Evolutionary conservation across 2,888 invertebrate genomes (phyloP), one percentile per base, ranked within the genome.

Genomic region (Drosophila eohydei): DNA sequence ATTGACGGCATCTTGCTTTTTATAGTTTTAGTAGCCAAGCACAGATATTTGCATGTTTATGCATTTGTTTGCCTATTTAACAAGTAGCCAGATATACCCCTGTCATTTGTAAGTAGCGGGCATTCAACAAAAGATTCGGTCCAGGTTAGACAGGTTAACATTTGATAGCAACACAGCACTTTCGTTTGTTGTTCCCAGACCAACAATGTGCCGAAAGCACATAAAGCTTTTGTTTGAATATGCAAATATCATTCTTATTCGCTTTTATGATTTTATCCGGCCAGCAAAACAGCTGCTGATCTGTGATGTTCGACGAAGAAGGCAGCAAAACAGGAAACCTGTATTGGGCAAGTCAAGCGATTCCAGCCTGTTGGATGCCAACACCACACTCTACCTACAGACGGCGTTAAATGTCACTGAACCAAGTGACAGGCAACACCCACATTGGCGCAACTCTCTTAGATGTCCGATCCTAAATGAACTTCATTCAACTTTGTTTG

Each of bases 221-320:
- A 81, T 70, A 81, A 75, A 73, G 60, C 69, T 83, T 56, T 57
- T 80, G 64, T 74, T 72, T 55, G 52, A 61, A 79, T 89, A 84
- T 85, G 90, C 88, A 88, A 89, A 84, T 88, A 70, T 40, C 43
- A 64, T 61, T 73, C 62, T 61, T 67, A 73, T 84, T 81, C 62
- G 59, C 61, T 71, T 63, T 71, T 68, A 61, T 68, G 41, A 60
- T 68, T 62, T 62, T 80, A 70, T 77, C 26, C 43, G 46, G 52
- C 56, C 46, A 34, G 63, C 77, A 12, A 56, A 70, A 65, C 78
- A 61, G 81, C 57, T 66, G 65, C 66, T 71, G 40, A 77, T 62
- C 72, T 30, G 44, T 44, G 30, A 21, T 40, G 48, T 61, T 74
- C 51, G 40, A 30, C 43, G 34, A 41, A 44, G 44, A 41, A 12